Evolutionary conservation across 2,888 invertebrate species (phyloP).

Genomic region (Cryptocheilus praepositus): DNA sequence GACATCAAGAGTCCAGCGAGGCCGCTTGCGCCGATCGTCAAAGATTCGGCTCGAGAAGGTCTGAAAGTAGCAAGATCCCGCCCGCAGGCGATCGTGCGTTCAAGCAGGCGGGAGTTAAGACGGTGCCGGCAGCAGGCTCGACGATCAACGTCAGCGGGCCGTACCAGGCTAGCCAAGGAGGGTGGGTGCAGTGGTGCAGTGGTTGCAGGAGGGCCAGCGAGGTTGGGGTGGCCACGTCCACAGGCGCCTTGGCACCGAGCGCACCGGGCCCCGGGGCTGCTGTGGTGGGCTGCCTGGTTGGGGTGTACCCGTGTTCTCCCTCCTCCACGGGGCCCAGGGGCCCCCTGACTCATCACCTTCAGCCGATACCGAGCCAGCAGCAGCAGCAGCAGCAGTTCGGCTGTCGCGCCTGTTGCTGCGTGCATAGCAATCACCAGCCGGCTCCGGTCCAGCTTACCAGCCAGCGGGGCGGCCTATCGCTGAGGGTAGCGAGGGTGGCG

Average conservation of each 20-base stretch:
- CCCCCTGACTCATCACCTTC: slow-evolving; percentile 65
- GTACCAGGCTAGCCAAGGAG: slow-evolving; percentile 55
- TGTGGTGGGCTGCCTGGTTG: slow-evolving; percentile 73
- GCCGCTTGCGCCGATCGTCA: not conserved
- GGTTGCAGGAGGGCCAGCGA: slow-evolving; percentile 62
- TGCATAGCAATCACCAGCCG: slow-evolving; percentile 67
- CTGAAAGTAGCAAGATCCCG: slow-evolving; percentile 65
- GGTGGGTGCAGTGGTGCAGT: slow-evolving; percentile 64
- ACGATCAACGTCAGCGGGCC: slow-evolving; percentile 54
- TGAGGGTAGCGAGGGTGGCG: slow-evolving; percentile 75
- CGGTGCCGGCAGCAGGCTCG: slow-evolving; percentile 55
- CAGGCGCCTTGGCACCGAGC: slow-evolving; percentile 70
- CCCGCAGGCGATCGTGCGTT: slow-evolving; percentile 59
- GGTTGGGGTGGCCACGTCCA: slow-evolving; percentile 68
- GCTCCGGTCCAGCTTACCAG: slow-evolving; percentile 71
- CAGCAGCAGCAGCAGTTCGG: slow-evolving; percentile 50
- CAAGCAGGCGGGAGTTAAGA: slow-evolving; percentile 56
- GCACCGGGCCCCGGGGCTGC: slow-evolving; percentile 72
- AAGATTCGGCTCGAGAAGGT: slow-evolving; percentile 15
- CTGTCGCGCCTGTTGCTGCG: slow-evolving; percentile 73
- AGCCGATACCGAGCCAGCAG: slow-evolving; percentile 48
- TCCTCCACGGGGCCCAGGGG: slow-evolving; percentile 72
- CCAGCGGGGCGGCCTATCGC: slow-evolving; percentile 73
- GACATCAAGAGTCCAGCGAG: too few relatives aligned
- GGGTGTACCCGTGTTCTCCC: slow-evolving; percentile 73